Evolutionary conservation across 2,797 vertebrate species (phyloP), one percentile per base, ranked within the genome.

Genomic region (Esox masquinongy): DNA sequence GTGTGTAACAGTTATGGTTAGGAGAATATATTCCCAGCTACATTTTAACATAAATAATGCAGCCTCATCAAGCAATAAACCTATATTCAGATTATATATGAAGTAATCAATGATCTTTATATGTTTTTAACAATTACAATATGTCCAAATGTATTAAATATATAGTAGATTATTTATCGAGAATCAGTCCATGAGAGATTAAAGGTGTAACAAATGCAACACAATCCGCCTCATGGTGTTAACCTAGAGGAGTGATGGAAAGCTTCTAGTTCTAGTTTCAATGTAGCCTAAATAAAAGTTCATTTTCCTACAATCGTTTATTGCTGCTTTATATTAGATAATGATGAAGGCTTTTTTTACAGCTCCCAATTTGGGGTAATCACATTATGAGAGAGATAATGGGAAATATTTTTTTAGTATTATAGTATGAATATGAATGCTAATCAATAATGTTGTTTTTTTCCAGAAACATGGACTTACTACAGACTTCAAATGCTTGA

Each of bases 321-420:
- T 78, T 78, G 76, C 72, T 73, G 22, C 22, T 24, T 6, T 43
- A 43, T 68, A 67, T 36, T 31, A 16, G 61, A 68, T 59, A 72
- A 53, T 67, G n/a, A 39, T 50, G n/a, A 14, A 72, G 26, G 17
- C 3, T 53, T 19, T 39, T 68, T 22, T 68, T 34, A 78, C 66
- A 78, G 72, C 72, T 78, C 66, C 76, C 67, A 69, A 68, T 69
- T 26, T 56, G 39, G 26, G 19, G 22, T 17, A 50, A 56, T 64
- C 12, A 61, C 11, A 67, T 49, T 16, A 11, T 17, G n/a, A 59
- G 24, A 29, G 39, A 47, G 16, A 51, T 26, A 47, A 39, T 3
- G 3, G 56, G 56, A 36, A 72, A 11, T 56, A 11, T 68, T 39
- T 4, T 74, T 24, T 12, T 4, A n/a, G 2, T 24, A 61, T 61